phyloP scores from a whole-genome alignment of 2,113 vertebrate species.

The Panthera leo region DNA sequence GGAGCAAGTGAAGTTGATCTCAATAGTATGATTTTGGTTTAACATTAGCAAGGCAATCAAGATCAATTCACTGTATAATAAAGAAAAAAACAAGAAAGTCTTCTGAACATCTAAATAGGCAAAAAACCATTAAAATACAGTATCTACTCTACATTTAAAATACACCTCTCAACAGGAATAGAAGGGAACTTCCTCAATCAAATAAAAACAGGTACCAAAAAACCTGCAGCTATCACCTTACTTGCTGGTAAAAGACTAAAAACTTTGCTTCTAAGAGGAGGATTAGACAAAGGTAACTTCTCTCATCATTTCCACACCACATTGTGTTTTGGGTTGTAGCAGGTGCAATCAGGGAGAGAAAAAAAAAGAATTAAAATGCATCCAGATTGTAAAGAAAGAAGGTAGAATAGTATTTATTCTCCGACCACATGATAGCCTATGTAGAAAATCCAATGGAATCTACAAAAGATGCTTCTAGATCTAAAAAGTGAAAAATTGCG shows the following conservation, averaged over 20 bases:
- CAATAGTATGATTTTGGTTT: neutral
- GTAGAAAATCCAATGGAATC: neutral
- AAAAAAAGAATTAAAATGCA: neutral
- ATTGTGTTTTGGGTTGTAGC: neutral
- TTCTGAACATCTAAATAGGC: neutral
- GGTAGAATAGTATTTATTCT: neutral
- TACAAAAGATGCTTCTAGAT: neutral
- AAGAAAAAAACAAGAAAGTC: neutral
- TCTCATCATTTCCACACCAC: neutral
- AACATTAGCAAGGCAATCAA: neutral
- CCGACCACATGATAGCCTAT: neutral
- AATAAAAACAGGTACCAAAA: neutral
- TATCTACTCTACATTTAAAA: neutral
- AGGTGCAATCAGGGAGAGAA: neutral
- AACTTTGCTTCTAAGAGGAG: neutral
- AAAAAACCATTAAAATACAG: neutral
- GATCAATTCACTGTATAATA: neutral
- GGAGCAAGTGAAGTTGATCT: neutral
- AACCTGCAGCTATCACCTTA: no score
- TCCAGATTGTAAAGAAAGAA: neutral
- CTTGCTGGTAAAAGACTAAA: no score
- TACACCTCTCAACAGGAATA: neutral
- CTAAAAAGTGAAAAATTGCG: neutral
- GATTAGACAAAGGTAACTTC: neutral
- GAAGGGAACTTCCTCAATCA: neutral